Conservation (phyloP, 1,140 invertebrate genomes). For the Protaetia brevitarsis region DNA sequence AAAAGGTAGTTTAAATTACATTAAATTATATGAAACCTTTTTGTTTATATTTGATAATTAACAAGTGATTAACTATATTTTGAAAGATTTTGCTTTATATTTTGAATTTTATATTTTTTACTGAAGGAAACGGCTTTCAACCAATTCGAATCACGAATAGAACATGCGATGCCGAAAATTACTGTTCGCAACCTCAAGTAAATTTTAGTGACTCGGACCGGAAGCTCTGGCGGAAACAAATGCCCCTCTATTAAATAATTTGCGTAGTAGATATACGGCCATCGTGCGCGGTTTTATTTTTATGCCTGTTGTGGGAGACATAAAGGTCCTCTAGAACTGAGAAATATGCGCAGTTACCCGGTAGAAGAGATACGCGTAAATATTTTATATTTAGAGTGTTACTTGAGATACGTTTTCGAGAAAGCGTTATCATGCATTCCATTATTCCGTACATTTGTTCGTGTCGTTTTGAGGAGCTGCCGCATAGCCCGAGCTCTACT, state of each 20-base stretch:
- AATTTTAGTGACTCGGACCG: neutral
- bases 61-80: no score
- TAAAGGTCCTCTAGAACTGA: conserved; percentile 12
- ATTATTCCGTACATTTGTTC: conserved; percentile 16
- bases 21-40: no score
- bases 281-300: conserved; percentile 2
- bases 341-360: conserved; percentile 18
- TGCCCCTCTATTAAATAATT: conserved; percentile 21
- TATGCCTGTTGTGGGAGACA: conserved; percentile 22
- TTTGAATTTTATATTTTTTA: no score
- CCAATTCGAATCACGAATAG: no score
- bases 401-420: conserved; percentile 19
- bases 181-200: neutral
- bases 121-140: no score
- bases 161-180: no score
- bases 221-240: neutral
- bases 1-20: no score
- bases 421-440: conserved; percentile 15
- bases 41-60: no score
- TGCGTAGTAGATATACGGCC: neutral
- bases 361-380: conserved; percentile 19
- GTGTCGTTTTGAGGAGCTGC: neutral
- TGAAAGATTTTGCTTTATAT: no score
- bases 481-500: neutral
- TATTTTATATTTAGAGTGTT: conserved; percentile 21